A percentile compares a stretch with the other conserved stretches of the same genome.
These are phyloP conservation scores for Limnodromus scolopaceus DNA, from an alignment of 2,797 vertebrate species.

Conservation along the genomic window DNA sequence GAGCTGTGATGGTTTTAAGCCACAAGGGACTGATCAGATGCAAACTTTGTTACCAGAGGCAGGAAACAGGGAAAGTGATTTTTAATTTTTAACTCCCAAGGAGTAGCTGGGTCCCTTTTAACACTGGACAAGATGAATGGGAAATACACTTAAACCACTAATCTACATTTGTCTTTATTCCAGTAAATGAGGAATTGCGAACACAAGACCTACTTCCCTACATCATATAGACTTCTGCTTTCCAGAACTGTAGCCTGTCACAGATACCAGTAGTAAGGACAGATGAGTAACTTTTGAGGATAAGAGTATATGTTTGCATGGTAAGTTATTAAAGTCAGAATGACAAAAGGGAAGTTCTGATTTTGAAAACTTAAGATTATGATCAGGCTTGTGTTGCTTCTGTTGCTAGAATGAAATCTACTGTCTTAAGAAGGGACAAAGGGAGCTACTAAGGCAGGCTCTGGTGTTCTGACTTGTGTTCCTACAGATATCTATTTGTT, in stretches of 20 bases:
- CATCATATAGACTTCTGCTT: neutral
- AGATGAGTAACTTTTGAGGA: neutral
- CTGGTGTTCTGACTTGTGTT: neutral
- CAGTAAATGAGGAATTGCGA: neutral
- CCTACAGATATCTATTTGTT: neutral
- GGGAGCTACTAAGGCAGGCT: neutral
- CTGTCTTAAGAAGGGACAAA: neutral
- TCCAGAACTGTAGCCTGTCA: neutral
- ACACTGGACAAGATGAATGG: neutral
- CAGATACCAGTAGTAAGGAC: neutral
- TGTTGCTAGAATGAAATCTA: neutral
- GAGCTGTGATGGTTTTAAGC: neutral
- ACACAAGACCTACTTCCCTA: neutral
- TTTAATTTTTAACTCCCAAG: neutral
- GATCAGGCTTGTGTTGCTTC: neutral
- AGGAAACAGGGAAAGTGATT: neutral
- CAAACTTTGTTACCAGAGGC: neutral
- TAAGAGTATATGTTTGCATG: neutral
- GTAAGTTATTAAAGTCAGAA: neutral
- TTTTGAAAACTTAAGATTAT: neutral
- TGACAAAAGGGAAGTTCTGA: neutral
- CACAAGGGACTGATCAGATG: neutral
- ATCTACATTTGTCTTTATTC: slow-evolving; percentile 26
- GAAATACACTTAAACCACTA: neutral
- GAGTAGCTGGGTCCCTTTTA: neutral